Evolutionary conservation across 2,797 vertebrate genomes (phyloP).

Genomic region (Botia kubotai): DNA sequence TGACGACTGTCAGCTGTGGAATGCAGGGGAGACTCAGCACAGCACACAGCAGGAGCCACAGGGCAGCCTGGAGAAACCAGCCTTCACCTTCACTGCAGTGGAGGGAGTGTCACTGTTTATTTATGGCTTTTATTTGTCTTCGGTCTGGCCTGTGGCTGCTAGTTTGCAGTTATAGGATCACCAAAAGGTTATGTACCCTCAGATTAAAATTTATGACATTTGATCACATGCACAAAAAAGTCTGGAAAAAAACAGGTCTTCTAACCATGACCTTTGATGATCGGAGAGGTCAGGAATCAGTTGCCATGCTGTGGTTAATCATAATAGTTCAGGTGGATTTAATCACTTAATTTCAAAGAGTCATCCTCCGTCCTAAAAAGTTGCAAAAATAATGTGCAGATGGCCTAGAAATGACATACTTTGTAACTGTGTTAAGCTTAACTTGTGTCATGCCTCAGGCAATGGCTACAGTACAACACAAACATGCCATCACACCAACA

Average conservation of each 20-base stretch:
- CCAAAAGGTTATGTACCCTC: neutral
- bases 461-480: too few species aligned
- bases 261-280: conserved; percentile 41
- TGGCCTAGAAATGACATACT: too few species aligned
- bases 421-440: too few species aligned
- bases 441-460: too few species aligned
- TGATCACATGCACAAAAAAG: neutral
- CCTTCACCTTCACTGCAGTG: neutral
- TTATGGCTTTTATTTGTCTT: neutral
- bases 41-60: conserved; percentile 68
- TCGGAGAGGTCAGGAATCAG: conserved; percentile 3
- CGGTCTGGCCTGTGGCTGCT: conserved; percentile 3
- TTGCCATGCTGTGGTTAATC: neutral
- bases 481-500: too few species aligned
- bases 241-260: conserved; percentile 19
- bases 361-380: too few species aligned
- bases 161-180: neutral
- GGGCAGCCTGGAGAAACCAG: conserved; percentile 70
- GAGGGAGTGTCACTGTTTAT: neutral
- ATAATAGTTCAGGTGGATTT: too few species aligned
- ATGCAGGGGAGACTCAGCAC: conserved; percentile 28
- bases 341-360: too few species aligned
- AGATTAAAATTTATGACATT: neutral
- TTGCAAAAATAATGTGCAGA: too few species aligned
- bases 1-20: conserved; percentile 26